These are phyloP conservation scores for Germaria angustata DNA, from an alignment of 2,888 invertebrate genomes.

Conservation along the genomic window DNA sequence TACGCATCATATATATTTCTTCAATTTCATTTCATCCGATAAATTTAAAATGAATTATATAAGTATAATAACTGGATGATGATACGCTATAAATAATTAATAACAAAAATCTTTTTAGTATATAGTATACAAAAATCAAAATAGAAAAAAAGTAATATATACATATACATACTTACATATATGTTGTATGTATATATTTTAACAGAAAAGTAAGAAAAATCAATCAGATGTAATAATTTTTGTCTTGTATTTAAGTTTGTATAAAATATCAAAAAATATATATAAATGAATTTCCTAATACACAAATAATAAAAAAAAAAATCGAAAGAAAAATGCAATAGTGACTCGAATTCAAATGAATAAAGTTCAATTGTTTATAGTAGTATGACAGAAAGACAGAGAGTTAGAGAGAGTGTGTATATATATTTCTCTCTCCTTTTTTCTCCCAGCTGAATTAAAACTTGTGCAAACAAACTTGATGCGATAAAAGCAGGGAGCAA, in stretches of 20 bases:
- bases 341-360: not conserved
- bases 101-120: conserved; percentile 43
- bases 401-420: too few relatives aligned
- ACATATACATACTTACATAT: not conserved
- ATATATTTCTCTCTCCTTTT: too few relatives aligned
- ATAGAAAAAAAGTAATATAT: not conserved
- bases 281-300: conserved; percentile 23
- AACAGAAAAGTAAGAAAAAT: conserved; percentile 12
- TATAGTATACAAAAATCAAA: conserved; percentile 55
- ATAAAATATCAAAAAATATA: conserved; percentile 11
- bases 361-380: too few relatives aligned
- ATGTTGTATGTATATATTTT: too few relatives aligned
- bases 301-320: not conserved
- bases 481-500: too few relatives aligned
- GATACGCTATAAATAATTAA: conserved; percentile 35
- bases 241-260: conserved; percentile 27
- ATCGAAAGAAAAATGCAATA: not conserved
- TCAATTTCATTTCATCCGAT: conserved; percentile 29
- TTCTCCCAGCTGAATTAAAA: too few relatives aligned
- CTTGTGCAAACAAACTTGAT: too few relatives aligned
- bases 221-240: conserved; percentile 38
- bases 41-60: conserved; percentile 32
- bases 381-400: too few relatives aligned
- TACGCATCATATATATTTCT: not conserved
- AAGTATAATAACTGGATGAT: conserved; percentile 25